Base-by-base conservation (phyloP, 2,888 invertebrate genomes). In the Steinernema hermaphroditum region DNA sequence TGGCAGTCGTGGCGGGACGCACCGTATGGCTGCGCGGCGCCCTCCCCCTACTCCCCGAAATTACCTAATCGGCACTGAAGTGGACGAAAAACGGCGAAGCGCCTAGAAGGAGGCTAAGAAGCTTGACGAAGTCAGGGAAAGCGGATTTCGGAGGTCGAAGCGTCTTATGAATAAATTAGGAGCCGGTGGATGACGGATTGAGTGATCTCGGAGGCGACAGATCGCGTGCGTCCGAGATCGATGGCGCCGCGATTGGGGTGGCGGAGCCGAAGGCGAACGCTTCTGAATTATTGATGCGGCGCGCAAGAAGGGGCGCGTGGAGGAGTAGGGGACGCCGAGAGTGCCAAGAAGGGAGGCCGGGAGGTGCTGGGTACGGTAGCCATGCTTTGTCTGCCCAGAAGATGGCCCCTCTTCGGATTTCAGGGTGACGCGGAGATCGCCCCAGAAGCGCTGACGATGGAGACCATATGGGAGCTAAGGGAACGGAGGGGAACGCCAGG, bases 141-240 rank as follows among this genome's bases (percentile, higher is more conserved):
- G 29, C 62, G 32, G 62, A 14, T 62, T 54, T 54, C 62, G 62
- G 62, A 14, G 46, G 32, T 29, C 27, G 62, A n/a, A 62, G 62
- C 62, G 62, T 62, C 62, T 62, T 62, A 62, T 62, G 62, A 62
- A 62, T 62, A 62, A 62, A 14, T 62, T 29, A 62, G 46, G 32
- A 1, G 62, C 32, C 32, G 37, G n/a, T 2, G 14, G 24, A 62
- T 62, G 62, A 62, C 27, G 62, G 27, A 62, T 62, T 62, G 62
- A 62, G 62, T 29, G 62, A 62, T 62, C 62, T 6, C 32, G 32
- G 62, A 62, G 27, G 62, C 62, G 62, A 62, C 62, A 62, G 62
- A 62, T 62, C 62, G 62, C 62, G 62, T 62, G 62, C 29, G 29
- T 24, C 62, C 16, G 62, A 62, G 62, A 62, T 62, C 62, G 62